Evolutionary conservation across 1,140 invertebrate species (phyloP), one percentile per base, ranked within the genome.

Genomic region (Lineus longissimus): DNA sequence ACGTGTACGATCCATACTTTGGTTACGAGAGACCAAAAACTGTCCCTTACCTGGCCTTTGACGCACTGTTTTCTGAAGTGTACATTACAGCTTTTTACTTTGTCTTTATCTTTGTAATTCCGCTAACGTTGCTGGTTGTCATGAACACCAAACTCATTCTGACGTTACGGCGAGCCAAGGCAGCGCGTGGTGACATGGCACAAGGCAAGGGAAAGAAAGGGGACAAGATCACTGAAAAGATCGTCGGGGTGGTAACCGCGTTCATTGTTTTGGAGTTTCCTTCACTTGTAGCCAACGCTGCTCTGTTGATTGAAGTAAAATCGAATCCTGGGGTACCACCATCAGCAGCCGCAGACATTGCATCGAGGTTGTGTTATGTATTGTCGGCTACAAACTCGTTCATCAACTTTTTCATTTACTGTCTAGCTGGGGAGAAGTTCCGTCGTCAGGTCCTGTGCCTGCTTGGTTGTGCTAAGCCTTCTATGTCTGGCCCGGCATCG

Each of bases 391-490:
- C 25, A 9, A 51, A 51, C n/a, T 23, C n/a, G 6, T 51, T 19
- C 47, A 27, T 51, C 4, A 51, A 51, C 47, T 51, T 51, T 51
- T 51, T 7, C 47, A 23, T 51, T 9, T 51, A 51, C 47, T 51
- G 47, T n/a, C 47, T 51, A 4, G 47, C n/a, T 23, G 47, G 47
- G 47, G 25, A 51, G n/a, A 51, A 51, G 25, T 51, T 51, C n/a
- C 47, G 47, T 6, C n/a, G 47, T 4, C 47, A 51, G n/a, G 33
- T 36, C 15, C 33, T 36, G 6, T 36, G 33, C 33, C 6, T 36
- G 33, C 33, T 36, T 36, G 33, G 33, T 15, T 36, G 33, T 36
- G 33, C 33, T 4, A 36, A 36, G 33, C 33, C 33, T 7, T 7
- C 6, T 15, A 15, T 15, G 33, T 36, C n/a, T n/a, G n/a, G n/a